Conservation (phyloP, 2,797 vertebrate species). For the Dendrocincla fuliginosa region DNA sequence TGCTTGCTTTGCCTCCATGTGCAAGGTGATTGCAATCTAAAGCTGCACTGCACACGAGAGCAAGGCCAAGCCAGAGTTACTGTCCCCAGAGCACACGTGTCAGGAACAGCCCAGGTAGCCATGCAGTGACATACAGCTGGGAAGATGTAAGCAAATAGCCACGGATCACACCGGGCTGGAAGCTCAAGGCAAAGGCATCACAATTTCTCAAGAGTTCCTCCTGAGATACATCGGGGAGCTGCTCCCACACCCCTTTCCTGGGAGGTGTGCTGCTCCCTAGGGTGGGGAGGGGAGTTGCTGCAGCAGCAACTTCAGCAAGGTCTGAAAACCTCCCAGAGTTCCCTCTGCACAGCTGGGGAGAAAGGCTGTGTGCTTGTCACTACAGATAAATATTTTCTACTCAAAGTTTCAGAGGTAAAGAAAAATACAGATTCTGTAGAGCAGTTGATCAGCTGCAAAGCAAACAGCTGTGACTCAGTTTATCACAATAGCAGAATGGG, state of each 20-base stretch:
- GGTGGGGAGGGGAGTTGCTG: not conserved
- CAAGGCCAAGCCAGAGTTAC: not conserved
- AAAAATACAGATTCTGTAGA: not conserved
- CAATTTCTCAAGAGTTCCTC: not conserved
- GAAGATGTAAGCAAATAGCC: not conserved
- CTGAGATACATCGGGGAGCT: fast-evolving
- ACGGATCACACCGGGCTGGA: fast-evolving
- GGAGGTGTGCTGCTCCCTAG: not conserved
- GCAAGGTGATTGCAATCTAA: not conserved
- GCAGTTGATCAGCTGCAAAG: not conserved
- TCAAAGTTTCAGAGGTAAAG: not conserved
- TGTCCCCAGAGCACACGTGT: fast-evolving
- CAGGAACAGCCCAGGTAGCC: not conserved
- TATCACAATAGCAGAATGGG: conserved; percentile 27
- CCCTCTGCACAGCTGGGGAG: not conserved
- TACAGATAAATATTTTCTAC: not conserved
- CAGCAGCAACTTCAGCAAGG: not conserved
- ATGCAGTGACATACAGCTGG: not conserved
- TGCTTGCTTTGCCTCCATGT: not conserved
- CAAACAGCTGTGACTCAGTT: conserved; percentile 29
- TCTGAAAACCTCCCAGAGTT: not conserved
- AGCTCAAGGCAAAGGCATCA: not conserved
- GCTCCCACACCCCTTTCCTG: not conserved
- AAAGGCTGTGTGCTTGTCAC: not conserved
- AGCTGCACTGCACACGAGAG: fast-evolving